phyloP scores from a whole-genome alignment of 2,797 vertebrate species.

The Pteropus rufus region DNA sequence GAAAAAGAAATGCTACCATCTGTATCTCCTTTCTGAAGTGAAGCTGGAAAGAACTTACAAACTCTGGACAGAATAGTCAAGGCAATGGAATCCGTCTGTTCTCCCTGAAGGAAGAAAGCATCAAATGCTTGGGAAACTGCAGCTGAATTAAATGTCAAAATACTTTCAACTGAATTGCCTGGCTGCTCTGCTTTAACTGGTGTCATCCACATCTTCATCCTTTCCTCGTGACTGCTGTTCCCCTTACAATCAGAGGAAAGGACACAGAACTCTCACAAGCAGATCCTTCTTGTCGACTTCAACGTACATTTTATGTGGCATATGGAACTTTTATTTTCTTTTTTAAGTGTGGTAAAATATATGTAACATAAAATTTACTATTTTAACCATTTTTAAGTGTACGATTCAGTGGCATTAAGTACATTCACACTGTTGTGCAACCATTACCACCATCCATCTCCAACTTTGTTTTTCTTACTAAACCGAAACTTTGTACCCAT shows the following conservation, averaged over 20 bases:
- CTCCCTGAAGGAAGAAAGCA: not conserved
- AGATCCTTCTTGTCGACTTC: not conserved
- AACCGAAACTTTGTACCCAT: not conserved
- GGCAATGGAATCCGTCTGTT: not conserved
- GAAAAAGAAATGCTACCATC: conserved; percentile 34
- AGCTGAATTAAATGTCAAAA: conserved; percentile 57
- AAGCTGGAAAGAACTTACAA: conserved; percentile 13
- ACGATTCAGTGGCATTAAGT: not conserved
- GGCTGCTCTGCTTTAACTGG: not conserved
- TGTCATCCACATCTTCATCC: not conserved
- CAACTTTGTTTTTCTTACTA: not conserved
- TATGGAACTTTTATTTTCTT: not conserved
- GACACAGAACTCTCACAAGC: not conserved
- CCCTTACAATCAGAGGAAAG: not conserved
- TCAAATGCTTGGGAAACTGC: conserved; percentile 19
- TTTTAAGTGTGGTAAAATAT: not conserved
- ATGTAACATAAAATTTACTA: not conserved
- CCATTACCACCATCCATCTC: not conserved
- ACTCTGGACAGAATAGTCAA: not conserved
- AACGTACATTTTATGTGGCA: not conserved
- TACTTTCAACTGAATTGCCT: not conserved
- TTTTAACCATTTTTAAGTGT: not conserved
- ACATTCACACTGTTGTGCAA: not conserved
- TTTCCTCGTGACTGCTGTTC: not conserved
- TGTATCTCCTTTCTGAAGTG: conserved; percentile 9